Evolutionary conservation across 2,797 vertebrate species (phyloP).

Genomic region (Serranus cabrilla): DNA sequence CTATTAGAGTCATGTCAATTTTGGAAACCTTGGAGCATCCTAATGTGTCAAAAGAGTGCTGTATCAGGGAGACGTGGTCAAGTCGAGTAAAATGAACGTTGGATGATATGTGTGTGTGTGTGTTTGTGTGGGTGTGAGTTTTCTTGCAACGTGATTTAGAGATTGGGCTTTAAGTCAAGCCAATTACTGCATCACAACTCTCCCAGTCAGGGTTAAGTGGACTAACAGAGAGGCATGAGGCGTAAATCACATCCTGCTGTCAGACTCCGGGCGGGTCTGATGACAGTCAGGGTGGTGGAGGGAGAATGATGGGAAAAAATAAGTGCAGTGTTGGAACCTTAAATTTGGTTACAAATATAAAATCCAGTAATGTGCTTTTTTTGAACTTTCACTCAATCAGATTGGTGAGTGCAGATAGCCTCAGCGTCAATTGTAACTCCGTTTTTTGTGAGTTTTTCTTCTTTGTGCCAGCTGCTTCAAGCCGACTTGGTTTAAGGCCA

Average conservation of each 20-base stretch:
- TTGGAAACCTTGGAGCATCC: constrained; percentile 36
- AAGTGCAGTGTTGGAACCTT: constrained; percentile 30
- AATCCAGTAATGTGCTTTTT: constrained; percentile 30
- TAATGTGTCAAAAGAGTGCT: constrained; percentile 44
- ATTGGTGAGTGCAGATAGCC: constrained; percentile 23
- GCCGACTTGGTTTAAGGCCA: constrained; percentile 13
- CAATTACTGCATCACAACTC: constrained; percentile 70
- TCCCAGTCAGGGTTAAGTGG: constrained; percentile 71
- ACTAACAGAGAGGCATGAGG: constrained; percentile 59
- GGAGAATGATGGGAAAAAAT: constrained; percentile 36
- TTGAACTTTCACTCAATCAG: constrained; percentile 34
- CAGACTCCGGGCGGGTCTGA: constrained; percentile 49
- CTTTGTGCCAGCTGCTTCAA: constrained; percentile 16
- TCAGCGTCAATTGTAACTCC: constrained; percentile 15
- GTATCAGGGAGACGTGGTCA: constrained; percentile 34
- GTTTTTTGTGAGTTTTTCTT: constrained; percentile 9
- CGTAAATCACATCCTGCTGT: constrained; percentile 58
- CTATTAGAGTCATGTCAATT: constrained; percentile 45
- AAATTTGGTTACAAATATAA: constrained; percentile 44
- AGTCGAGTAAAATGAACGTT: constrained; percentile 16
- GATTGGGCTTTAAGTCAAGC: constrained; percentile 67
- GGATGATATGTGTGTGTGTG: constrained; percentile 11
- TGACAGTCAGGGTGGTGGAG: constrained; percentile 21
- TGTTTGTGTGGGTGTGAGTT: constrained; percentile 5
- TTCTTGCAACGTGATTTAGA: constrained; percentile 62